Conservation (phyloP, 2,888 invertebrate genomes). For the Eupithecia subfuscata region DNA sequence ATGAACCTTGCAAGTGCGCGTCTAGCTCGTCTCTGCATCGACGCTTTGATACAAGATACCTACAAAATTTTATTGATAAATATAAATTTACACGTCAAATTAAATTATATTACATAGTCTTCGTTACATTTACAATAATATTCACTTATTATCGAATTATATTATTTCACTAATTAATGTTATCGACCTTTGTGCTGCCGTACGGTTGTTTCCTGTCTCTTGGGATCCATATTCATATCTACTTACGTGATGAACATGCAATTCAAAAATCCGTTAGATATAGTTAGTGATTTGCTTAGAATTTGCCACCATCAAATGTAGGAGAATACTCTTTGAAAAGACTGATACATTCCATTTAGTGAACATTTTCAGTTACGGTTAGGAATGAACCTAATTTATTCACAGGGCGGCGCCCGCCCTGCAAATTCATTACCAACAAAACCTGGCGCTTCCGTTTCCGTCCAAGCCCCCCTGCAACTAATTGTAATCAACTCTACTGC, state of each 20-base stretch:
- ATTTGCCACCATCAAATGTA: neutral
- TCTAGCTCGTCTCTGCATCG: neutral
- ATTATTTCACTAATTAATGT: too few species aligned
- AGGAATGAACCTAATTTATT: constrained; percentile 43
- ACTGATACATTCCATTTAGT: neutral
- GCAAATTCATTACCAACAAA: constrained; percentile 81
- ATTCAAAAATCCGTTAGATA: neutral
- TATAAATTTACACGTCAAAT: too few species aligned
- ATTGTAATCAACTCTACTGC: constrained; percentile 48
- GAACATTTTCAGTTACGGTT: constrained; percentile 3
- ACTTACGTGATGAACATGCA: neutral
- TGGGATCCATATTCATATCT: too few species aligned
- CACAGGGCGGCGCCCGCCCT: constrained; percentile 75
- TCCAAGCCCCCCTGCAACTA: constrained; percentile 45
- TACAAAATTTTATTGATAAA: too few species aligned
- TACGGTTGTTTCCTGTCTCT: too few species aligned
- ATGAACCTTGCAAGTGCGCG: neutral
- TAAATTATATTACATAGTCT: too few species aligned
- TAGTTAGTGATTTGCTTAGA: neutral
- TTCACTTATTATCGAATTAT: too few species aligned
- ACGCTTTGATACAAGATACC: too few species aligned
- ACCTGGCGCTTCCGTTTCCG: constrained; percentile 81
- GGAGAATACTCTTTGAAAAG: neutral
- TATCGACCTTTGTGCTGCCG: too few species aligned
- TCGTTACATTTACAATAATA: too few species aligned